Base-by-base conservation (phyloP, 2,797 vertebrate genomes). In the Caiman crocodilus region DNA sequence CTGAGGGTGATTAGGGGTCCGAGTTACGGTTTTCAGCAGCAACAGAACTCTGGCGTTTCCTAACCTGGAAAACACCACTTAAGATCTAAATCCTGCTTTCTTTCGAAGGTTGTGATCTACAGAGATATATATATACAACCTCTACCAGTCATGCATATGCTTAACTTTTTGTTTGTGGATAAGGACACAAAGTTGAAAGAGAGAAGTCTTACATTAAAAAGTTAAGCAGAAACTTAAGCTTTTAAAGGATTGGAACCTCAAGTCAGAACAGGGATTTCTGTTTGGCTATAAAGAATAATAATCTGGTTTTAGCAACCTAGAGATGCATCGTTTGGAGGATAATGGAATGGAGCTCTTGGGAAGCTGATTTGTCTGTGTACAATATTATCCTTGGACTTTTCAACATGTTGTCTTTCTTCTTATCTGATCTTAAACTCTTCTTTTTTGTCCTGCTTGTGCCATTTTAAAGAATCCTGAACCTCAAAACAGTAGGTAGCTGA, bases 391-490 rank as follows among this genome's bases (percentile, higher is more conserved):
- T 26, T 79, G 56, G 7, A 67, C 83, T 5, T 85, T 93, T 88
- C 32, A 89, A 32, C 28, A 77, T 10, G 21, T 5, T 58, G 50
- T 81, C 87, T 85, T 11, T 79, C 30, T n/a, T 8, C n/a, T 63
- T 18, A 28, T 93, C 92, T 96, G 94, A 96, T 94, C 87, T 83
- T 88, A 59, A 94, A 92, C 84, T 5, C 5, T 80, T 88, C 84
- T 30, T 84, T 81, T 64, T 84, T 89, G 42, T 71, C n/a, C 12
- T 60, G 14, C 32, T 86, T 26, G 63, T 65, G 64, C 64, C 30
- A 23, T n/a, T 65, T 65, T 65, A n/a, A 65, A 65, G 16, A 65
- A 65, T 14, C 7, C 2, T n/a, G 28, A 30, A 65, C n/a, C 64
- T 65, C n/a, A 18, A 7, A 65, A n/a, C 64, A 30, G 15, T 16